Conservation (phyloP, 2,113 vertebrate species). For the Thamnophis sirtalis region DNA sequence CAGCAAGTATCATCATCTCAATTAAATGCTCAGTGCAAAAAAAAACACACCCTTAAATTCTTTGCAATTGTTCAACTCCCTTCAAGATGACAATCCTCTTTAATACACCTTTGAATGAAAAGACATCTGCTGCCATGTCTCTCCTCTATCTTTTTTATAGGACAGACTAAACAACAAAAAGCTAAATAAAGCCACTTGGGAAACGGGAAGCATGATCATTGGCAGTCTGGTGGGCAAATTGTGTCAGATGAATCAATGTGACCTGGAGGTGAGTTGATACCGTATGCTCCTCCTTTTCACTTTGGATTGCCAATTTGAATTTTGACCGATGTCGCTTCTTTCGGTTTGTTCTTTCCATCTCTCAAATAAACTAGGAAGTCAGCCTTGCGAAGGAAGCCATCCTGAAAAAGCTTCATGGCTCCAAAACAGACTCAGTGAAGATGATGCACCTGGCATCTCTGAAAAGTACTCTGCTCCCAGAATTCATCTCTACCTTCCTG, state of each 20-base stretch:
- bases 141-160: slow-evolving; percentile 13
- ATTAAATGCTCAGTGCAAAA: not conserved
- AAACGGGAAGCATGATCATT: slow-evolving; percentile 41
- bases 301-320: not conserved
- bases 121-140: rapidly evolving
- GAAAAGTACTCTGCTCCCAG: slow-evolving; percentile 44
- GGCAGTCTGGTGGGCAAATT: slow-evolving; percentile 63
- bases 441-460: slow-evolving; percentile 56
- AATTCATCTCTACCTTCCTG: slow-evolving; percentile 58
- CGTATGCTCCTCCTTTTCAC: not conserved
- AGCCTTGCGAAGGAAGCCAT: slow-evolving; percentile 33
- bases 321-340: not conserved
- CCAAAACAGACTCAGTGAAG: slow-evolving; percentile 3
- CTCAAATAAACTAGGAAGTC: slow-evolving; percentile 51
- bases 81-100: not conserved
- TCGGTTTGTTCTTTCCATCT: not conserved
- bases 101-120: not conserved
- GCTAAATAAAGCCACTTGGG: slow-evolving; percentile 14
- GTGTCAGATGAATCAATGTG: slow-evolving; percentile 59
- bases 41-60: not conserved
- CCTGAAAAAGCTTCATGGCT: slow-evolving; percentile 36
- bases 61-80: not conserved
- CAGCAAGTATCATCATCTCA: not conserved
- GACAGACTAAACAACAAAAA: slow-evolving; percentile 54
- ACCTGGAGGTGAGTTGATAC: slow-evolving; percentile 52